Evolutionary conservation across 2,797 vertebrate genomes (phyloP), one percentile per base, ranked within the genome.

Genomic region (Tenualosa ilisha): DNA sequence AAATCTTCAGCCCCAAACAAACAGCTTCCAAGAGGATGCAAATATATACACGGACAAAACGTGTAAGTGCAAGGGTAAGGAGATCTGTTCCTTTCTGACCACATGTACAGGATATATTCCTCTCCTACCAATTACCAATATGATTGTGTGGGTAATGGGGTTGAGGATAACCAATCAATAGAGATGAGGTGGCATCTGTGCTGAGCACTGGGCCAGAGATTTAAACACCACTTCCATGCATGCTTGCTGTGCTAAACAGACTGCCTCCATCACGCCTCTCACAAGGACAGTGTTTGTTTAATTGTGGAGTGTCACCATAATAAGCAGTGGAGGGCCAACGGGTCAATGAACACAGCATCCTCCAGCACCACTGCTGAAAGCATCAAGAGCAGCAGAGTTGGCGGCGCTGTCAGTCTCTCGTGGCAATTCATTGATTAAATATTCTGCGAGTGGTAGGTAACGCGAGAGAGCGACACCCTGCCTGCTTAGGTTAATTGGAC

Each of bases 51-150:
- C 13, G 2, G 1, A 13, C 65, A 72, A 31, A 15, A 37, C 46
- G 46, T 40, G 37, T 40, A 72, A 75, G 46, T 40, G 37, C 17
- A 72, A 75, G 40, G 68, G 68, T 6, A 37, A 75, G 12, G 31
- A 75, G 68, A 75, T 4, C 84, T 79, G 65, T 68, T 85, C 82
- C 82, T 83, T 24, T 83, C 31, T 79, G 81, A 15, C 72, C 79
- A 54, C 49, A 50, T 31, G 20, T 46, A 24, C 46, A 82, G 63
- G 46, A 88, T 11, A 85, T 87, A 91, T 85, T 86, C 43, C 85
- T 79, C 53, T 84, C 82, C 85, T 82, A 87, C 75, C 87, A 87
- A 90, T 91, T 89, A 89, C 68, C 81, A 49, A 72, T 49, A 81
- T 84, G 61, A 89, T 88, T 84, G 90, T 85, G 81, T 88, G 20